phyloP scores from a whole-genome alignment of 2,113 vertebrate genomes.

The Lepus americanus region DNA sequence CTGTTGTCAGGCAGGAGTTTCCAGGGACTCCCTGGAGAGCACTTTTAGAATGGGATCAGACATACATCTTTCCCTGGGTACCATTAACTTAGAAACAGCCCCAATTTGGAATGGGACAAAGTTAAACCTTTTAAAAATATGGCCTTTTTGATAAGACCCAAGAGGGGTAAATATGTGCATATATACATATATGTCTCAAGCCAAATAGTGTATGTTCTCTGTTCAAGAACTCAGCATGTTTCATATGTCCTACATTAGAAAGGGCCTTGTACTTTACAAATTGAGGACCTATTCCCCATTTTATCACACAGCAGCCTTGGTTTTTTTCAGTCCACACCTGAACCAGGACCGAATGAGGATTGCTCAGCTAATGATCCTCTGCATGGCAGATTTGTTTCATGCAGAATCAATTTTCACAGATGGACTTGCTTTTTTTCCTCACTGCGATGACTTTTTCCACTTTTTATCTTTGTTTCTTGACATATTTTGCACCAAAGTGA shows the following conservation, averaged over 20 bases:
- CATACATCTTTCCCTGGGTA: slow-evolving; percentile 5
- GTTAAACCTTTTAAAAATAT: slow-evolving; percentile 64
- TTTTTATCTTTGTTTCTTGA: neutral
- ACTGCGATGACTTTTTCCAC: neutral
- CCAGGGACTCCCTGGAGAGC: slow-evolving; percentile 51
- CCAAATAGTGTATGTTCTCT: slow-evolving; percentile 37
- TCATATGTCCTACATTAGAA: slow-evolving; percentile 11
- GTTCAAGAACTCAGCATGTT: slow-evolving; percentile 47
- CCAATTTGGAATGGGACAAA: slow-evolving; percentile 35
- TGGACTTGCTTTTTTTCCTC: neutral
- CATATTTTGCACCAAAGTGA: slow-evolving; percentile 30
- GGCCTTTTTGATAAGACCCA: slow-evolving; percentile 65
- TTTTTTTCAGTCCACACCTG: neutral
- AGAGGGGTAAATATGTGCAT: slow-evolving; percentile 44
- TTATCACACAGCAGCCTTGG: neutral
- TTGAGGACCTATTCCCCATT: slow-evolving; percentile 30
- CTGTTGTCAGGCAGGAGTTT: slow-evolving; percentile 30
- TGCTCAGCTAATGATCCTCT: neutral
- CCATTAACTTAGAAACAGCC: slow-evolving; percentile 44
- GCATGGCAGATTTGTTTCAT: neutral
- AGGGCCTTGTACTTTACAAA: neutral
- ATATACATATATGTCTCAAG: slow-evolving; percentile 30
- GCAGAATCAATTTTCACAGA: neutral
- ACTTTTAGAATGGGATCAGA: slow-evolving; percentile 40
- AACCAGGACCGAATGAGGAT: neutral